Conservation (phyloP, 2,888 invertebrate genomes). For the Tachina lurida region DNA sequence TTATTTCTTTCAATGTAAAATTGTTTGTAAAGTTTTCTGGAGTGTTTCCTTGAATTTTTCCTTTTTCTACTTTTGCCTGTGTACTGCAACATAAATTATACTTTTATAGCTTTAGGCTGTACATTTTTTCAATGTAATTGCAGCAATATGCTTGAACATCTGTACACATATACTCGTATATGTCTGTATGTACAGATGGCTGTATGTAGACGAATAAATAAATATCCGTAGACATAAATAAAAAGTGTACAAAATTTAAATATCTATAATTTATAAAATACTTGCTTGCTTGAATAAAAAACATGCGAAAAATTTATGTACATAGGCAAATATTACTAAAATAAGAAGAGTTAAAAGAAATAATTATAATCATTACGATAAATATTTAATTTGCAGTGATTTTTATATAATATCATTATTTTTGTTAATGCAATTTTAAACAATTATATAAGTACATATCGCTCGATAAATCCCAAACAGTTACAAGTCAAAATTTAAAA, state of each 20-base stretch:
- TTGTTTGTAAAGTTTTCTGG: not conserved
- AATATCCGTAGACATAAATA: conserved; percentile 41
- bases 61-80: conserved; percentile 19
- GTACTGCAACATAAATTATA: conserved; percentile 50
- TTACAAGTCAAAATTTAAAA: too few species aligned
- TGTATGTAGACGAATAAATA: not conserved
- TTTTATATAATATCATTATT: not conserved
- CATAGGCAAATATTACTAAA: not conserved
- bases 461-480: too few species aligned
- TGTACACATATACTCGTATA: not conserved
- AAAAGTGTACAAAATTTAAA: conserved; percentile 45
- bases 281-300: conserved; percentile 12
- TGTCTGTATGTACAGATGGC: not conserved
- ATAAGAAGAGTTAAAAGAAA: not conserved
- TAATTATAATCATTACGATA: conserved; percentile 40
- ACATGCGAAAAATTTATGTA: not conserved
- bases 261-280: conserved; percentile 54
- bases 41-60: conserved; percentile 39
- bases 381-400: conserved; percentile 31
- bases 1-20: not conserved
- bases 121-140: conserved; percentile 64
- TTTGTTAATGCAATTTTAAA: not conserved
- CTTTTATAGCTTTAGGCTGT: conserved; percentile 58
- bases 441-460: not conserved
- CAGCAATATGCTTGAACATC: conserved; percentile 42